Conservation (phyloP, 2,888 invertebrate species). For the Ceraclea dissimilis region DNA sequence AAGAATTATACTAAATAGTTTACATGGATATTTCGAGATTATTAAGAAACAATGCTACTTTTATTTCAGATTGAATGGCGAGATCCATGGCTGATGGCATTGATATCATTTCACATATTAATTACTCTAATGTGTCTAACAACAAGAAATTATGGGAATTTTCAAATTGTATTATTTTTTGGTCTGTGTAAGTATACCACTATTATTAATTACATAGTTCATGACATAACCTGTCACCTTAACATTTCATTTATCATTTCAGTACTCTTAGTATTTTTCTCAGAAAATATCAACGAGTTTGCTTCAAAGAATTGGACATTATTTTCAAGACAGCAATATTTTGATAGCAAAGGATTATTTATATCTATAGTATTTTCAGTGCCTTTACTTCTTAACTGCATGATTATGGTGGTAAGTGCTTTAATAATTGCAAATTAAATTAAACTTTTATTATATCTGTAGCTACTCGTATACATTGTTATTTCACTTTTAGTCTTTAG, state of each 20-base stretch:
- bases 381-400: constrained; percentile 84
- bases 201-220: not conserved
- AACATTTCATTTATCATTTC: too few relatives aligned
- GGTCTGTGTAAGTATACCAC: constrained; percentile 59
- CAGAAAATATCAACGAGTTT: constrained; percentile 83
- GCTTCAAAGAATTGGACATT: constrained; percentile 82
- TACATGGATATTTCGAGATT: too few relatives aligned
- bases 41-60: not conserved
- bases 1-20: too few relatives aligned
- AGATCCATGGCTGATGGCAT: constrained; percentile 78
- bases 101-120: constrained; percentile 67
- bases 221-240: too few relatives aligned
- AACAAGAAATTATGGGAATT: constrained; percentile 79
- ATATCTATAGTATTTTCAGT: constrained; percentile 92
- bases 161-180: constrained; percentile 77
- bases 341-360: constrained; percentile 88
- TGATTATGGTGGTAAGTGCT: constrained; percentile 85
- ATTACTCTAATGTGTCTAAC: constrained; percentile 72
- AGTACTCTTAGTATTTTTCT: constrained; percentile 84
- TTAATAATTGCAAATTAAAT: too few relatives aligned
- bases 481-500: too few relatives aligned
- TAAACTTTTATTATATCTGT: too few relatives aligned
- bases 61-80: constrained; percentile 77
- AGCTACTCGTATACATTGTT: too few relatives aligned
- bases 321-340: constrained; percentile 88